phyloP scores from a whole-genome alignment of 2,113 vertebrate genomes.

The Dryoscopus gambensis region DNA sequence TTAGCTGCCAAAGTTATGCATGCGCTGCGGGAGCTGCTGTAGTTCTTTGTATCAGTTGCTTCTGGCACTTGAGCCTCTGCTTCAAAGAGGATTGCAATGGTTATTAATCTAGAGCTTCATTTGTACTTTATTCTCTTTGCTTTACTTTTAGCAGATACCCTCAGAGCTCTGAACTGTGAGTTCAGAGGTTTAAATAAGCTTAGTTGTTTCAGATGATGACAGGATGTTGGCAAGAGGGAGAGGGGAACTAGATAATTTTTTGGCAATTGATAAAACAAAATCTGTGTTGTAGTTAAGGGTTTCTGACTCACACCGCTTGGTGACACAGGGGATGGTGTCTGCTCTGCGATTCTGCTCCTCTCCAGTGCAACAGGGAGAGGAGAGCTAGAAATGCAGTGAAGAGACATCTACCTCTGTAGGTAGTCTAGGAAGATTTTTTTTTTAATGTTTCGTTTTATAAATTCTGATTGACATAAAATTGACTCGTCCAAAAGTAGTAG shows the following conservation, averaged over 20 bases:
- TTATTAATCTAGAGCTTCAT: neutral
- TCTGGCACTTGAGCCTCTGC: neutral
- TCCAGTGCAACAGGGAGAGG: neutral
- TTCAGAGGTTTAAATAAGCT: constrained; percentile 4
- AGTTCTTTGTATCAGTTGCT: neutral
- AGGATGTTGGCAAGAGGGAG: neutral
- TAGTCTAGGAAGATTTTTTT: neutral
- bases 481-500: neutral
- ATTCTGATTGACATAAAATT: neutral
- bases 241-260: neutral
- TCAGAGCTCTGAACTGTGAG: neutral
- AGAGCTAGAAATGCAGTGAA: neutral
- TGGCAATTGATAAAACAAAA: constrained; percentile 41
- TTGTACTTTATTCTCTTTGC: neutral
- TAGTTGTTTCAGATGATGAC: constrained; percentile 32
- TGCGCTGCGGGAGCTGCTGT: neutral
- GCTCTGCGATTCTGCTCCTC: neutral
- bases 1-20: neutral
- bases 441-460: neutral
- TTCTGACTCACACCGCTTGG: neutral
- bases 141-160: neutral
- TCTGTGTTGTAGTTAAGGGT: neutral
- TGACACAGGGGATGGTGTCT: neutral
- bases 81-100: neutral
- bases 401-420: neutral